A percentile compares a stretch with the other conserved stretches of the same genome.
phyloP scores from a whole-genome alignment of 1,140 invertebrate species.

The Drosophila arizonae region DNA sequence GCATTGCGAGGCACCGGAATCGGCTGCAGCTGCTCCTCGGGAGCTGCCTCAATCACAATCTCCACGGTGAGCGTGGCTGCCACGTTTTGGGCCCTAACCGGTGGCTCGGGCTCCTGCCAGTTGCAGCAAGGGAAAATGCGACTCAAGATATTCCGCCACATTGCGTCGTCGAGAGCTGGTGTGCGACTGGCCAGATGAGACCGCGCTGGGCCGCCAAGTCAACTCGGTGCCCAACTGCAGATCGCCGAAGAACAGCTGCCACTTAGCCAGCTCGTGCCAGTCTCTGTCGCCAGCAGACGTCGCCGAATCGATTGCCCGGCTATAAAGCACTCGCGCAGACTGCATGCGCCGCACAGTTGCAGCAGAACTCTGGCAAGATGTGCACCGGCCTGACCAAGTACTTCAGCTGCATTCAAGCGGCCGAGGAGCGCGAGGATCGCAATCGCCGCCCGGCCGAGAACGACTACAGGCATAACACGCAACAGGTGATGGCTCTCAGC shows the following conservation, averaged over 20 bases:
- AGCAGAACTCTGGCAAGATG: constrained; percentile 7
- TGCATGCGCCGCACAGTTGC: not conserved
- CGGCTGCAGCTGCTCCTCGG: constrained; percentile 4
- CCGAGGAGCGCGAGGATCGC: constrained; percentile 18
- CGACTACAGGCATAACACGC: not conserved
- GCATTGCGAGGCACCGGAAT: not conserved
- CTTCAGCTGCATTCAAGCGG: constrained; percentile 37
- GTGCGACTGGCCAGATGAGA: not conserved
- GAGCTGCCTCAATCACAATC: constrained; percentile 21
- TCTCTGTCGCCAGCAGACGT: not conserved
- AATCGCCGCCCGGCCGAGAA: not conserved
- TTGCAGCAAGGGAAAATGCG: constrained; percentile 9
- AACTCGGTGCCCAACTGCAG: not conserved
- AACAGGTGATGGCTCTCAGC: constrained; percentile 2
- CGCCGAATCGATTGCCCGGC: not conserved
- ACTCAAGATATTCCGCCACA: constrained; percentile 18
- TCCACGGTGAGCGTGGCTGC: constrained; percentile 21
- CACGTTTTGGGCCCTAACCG: not conserved
- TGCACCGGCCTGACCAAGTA: constrained; percentile 37
- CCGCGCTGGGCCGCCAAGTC: not conserved
- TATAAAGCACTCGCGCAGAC: constrained; percentile 31
- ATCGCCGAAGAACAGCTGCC: constrained; percentile 13
- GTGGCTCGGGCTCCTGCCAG: not conserved
- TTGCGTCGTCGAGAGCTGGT: constrained; percentile 2
- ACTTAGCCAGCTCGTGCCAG: not conserved